A percentile compares a stretch with the other conserved stretches of the same genome.
Conservation (phyloP, 2,113 vertebrate genomes). For the Salvator merianae region DNA sequence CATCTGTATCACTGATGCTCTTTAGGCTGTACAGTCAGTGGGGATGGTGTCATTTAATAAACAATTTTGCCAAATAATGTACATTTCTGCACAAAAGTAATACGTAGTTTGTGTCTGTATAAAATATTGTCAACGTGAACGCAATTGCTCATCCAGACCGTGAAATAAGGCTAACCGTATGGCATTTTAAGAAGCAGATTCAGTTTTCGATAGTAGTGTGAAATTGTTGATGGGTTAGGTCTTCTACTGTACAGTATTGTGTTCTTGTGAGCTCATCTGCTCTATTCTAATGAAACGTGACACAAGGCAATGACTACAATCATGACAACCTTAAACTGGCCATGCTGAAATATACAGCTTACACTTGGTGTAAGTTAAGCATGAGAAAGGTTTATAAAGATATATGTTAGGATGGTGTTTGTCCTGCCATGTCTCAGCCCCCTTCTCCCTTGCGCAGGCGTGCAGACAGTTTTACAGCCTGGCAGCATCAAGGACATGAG, state of each 20-base stretch:
- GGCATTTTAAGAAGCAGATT: not conserved
- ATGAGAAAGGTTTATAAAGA: no score
- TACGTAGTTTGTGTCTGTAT: not conserved
- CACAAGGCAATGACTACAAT: not conserved
- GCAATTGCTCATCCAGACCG: not conserved
- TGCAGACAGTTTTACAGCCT: no score
- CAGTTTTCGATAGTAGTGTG: not conserved
- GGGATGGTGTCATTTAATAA: not conserved
- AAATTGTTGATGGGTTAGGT: not conserved
- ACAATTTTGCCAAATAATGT: not conserved
- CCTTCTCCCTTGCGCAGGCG: no score
- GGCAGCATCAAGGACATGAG: no score
- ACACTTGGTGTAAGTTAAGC: no score
- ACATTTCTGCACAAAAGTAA: not conserved
- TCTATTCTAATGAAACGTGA: not conserved
- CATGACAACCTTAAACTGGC: not conserved
- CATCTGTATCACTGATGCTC: constrained; percentile 33
- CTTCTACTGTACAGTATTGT: not conserved
- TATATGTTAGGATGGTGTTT: no score
- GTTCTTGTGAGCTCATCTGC: not conserved
- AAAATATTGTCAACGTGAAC: not conserved
- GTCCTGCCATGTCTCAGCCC: no score
- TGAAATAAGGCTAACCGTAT: not conserved
- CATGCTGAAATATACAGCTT: not conserved
- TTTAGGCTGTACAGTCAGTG: constrained; percentile 22